Evolutionary conservation across 1,140 invertebrate species (phyloP).

Genomic region (Potamilus streckersoni): DNA sequence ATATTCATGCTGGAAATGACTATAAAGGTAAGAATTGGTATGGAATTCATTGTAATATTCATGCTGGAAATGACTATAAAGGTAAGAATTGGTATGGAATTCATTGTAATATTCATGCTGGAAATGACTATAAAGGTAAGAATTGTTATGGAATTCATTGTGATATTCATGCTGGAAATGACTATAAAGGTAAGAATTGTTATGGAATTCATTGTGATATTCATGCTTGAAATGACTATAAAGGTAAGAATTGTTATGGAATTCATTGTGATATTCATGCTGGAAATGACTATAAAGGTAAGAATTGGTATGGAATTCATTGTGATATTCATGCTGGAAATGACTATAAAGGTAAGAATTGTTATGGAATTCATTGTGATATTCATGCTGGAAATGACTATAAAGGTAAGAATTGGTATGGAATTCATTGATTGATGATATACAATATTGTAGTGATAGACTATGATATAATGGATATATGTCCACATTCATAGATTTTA

Average conservation of each 20-base stretch:
- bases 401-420: constrained; percentile 91
- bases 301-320: no score
- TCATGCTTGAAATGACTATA: constrained; percentile 96
- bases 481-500: no score
- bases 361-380: constrained; percentile 98
- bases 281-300: constrained; percentile 99
- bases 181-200: constrained; percentile 93
- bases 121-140: constrained; percentile 98
- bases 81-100: no score
- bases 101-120: constrained; percentile 94
- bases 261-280: constrained; percentile 96
- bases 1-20: constrained; percentile 98
- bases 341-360: constrained; percentile 96
- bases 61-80: constrained; percentile 98
- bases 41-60: constrained; percentile 98
- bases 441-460: no score
- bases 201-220: constrained; percentile 98
- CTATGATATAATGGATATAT: no score
- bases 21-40: constrained; percentile 93
- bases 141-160: no score
- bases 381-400: constrained; percentile 96
- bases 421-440: no score
- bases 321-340: constrained; percentile 94
- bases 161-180: constrained; percentile 97
- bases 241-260: no score